A percentile compares a stretch with the other conserved stretches of the same genome.
These are phyloP conservation scores for Platycheirus albimanus DNA, from an alignment of 2,888 invertebrate species.

Conservation along the genomic window DNA sequence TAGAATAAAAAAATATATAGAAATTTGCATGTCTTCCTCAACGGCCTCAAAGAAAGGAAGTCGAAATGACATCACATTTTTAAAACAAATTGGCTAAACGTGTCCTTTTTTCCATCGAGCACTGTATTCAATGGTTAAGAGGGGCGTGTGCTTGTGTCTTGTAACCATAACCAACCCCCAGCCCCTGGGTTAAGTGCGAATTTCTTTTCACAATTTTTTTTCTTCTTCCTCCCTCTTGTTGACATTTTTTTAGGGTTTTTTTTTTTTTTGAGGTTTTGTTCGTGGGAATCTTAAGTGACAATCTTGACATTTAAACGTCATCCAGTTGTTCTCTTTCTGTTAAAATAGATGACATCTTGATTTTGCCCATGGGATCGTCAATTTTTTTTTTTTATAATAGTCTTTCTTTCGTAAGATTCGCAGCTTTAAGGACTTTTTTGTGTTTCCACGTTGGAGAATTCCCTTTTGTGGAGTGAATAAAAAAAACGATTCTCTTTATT, in stretches of 20 bases:
- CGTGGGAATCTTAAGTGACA: constrained; percentile 73
- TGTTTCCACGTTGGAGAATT: constrained; percentile 50
- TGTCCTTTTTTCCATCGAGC: constrained; percentile 71
- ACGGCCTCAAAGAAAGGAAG: constrained; percentile 22
- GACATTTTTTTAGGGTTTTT: constrained; percentile 35
- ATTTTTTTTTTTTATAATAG: constrained; percentile 44
- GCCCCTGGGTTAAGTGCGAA: constrained; percentile 66
- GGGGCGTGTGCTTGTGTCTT: constrained; percentile 44
- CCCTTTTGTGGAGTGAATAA: constrained; percentile 50
- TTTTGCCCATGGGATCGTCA: constrained; percentile 68
- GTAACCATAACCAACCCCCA: constrained; percentile 56
- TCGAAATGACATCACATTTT: constrained; percentile 69
- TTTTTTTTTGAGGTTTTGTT: constrained; percentile 33
- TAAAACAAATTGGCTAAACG: constrained; percentile 77
- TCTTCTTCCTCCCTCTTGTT: constrained; percentile 28
- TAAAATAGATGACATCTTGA: constrained; percentile 61
- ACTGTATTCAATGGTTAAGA: constrained; percentile 53
- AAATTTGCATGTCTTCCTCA: constrained; percentile 72
- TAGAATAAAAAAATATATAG: constrained; percentile 37
- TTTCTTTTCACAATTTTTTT: constrained; percentile 44
- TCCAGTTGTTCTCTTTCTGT: constrained; percentile 60
- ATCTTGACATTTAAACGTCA: constrained; percentile 74
- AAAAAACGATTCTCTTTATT: constrained; percentile 39
- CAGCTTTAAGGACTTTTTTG: constrained; percentile 63
- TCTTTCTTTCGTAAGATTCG: background rate